These are phyloP conservation scores for Agelaius tricolor DNA, from an alignment of 2,113 vertebrate genomes.

Conservation along the genomic window DNA sequence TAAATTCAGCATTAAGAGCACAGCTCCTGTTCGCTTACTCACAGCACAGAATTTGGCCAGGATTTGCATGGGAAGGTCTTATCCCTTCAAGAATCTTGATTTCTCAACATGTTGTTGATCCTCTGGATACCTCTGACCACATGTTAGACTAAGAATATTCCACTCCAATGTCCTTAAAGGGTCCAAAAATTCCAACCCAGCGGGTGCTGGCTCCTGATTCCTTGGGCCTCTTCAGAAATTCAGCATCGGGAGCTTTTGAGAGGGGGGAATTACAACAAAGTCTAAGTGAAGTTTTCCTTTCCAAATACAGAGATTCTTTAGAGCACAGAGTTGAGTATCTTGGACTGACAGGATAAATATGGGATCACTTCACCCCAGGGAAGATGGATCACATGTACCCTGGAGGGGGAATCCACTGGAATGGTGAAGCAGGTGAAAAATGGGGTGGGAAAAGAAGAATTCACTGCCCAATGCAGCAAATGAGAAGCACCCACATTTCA, in stretches of 20 bases:
- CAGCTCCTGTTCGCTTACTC: constrained; percentile 40
- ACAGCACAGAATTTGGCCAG: neutral
- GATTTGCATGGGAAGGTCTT: neutral
- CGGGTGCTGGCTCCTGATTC: neutral
- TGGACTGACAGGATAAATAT: neutral
- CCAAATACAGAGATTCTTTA: neutral
- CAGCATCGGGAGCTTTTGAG: neutral
- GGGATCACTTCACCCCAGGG: neutral
- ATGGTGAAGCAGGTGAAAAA: neutral
- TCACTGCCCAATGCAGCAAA: rapidly evolving
- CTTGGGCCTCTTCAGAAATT: neutral
- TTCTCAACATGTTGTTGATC: neutral
- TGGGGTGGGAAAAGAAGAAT: rapidly evolving
- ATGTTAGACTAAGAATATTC: neutral
- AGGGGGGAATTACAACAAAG: neutral
- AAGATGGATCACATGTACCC: neutral
- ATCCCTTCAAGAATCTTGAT: constrained; percentile 14
- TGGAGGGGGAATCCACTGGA: neutral
- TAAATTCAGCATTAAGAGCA: constrained; percentile 39
- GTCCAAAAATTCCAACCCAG: neutral
- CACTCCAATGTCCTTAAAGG: neutral
- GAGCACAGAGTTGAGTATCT: neutral
- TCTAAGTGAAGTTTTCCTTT: neutral
- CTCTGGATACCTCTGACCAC: neutral
- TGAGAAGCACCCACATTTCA: neutral